Percentiles rank a stretch among this genome's conserved stretches.
These are phyloP conservation scores for human (Homo sapiens) DNA, from an alignment of 2,113 vertebrate species.

Conservation along the genomic window DNA sequence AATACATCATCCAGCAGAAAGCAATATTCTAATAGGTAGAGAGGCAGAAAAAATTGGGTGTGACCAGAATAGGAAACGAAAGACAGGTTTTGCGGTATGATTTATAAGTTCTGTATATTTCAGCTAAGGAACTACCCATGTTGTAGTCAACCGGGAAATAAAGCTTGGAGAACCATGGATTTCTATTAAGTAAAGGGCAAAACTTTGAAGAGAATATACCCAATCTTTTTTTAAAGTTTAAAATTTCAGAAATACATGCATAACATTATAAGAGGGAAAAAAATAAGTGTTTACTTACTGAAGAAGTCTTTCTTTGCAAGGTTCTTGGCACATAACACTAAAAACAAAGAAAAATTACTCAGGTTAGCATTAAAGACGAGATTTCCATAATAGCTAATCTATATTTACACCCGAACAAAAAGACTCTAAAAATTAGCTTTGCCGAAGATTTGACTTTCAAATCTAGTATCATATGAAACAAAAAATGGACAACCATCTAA, in stretches of 20 bases:
- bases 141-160: not conserved
- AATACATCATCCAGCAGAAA: conserved; percentile 8
- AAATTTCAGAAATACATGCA: conserved; percentile 31
- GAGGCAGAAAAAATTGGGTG: not conserved
- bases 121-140: not conserved
- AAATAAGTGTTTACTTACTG: conserved; percentile 89
- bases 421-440: conserved; percentile 2
- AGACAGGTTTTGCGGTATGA: not conserved
- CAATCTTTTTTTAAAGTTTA: not conserved
- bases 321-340: conserved; percentile 99
- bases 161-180: not conserved
- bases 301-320: conserved; percentile 99
- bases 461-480: conserved; percentile 32
- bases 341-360: conserved; percentile 78
- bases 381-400: not conserved
- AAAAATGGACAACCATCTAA: not conserved
- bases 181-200: not conserved
- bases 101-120: not conserved
- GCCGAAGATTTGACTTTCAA: conserved; percentile 5
- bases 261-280: conserved; percentile 18
- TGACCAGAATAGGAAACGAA: not conserved
- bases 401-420: not conserved
- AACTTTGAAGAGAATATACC: not conserved
- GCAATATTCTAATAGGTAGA: not conserved
- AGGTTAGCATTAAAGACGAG: conserved; percentile 20